These are phyloP conservation scores for Alexandromys fortis DNA, from an alignment of 2,113 vertebrate genomes.

Conservation along the genomic window DNA sequence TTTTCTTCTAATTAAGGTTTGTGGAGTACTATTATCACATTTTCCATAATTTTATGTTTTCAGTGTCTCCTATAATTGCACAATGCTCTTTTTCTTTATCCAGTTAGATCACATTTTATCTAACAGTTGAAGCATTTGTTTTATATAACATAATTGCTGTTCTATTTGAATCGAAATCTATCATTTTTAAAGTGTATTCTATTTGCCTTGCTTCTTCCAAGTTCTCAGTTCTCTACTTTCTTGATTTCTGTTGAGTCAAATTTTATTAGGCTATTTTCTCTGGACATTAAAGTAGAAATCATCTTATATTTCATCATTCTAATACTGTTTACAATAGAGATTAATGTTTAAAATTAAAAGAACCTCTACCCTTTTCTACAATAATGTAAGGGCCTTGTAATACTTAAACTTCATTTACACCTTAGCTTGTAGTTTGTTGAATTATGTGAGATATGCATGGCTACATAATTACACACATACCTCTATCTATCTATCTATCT, in stretches of 20 bases:
- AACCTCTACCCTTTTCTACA: not conserved
- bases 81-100: not conserved
- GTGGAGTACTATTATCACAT: not conserved
- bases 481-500: not conserved
- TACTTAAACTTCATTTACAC: not conserved
- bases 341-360: constrained; percentile 17
- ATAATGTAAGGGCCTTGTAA: not conserved
- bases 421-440: not conserved
- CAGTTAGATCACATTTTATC: constrained; percentile 35
- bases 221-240: not conserved
- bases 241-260: not conserved
- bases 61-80: not conserved
- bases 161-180: constrained; percentile 19
- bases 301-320: not conserved
- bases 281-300: not conserved
- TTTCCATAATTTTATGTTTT: constrained; percentile 17
- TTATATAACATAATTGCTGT: constrained; percentile 4
- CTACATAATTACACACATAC: not conserved
- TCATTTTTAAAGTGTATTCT: not conserved
- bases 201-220: not conserved
- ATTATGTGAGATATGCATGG: not conserved
- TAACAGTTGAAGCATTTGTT: constrained; percentile 33
- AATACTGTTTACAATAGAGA: not conserved
- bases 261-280: not conserved
- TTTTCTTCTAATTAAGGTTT: constrained; percentile 24